A percentile compares a stretch with the other conserved stretches of the same genome.
Evolutionary conservation across 2,113 vertebrate species (phyloP).

Genomic region (Ariopsis seemanni): DNA sequence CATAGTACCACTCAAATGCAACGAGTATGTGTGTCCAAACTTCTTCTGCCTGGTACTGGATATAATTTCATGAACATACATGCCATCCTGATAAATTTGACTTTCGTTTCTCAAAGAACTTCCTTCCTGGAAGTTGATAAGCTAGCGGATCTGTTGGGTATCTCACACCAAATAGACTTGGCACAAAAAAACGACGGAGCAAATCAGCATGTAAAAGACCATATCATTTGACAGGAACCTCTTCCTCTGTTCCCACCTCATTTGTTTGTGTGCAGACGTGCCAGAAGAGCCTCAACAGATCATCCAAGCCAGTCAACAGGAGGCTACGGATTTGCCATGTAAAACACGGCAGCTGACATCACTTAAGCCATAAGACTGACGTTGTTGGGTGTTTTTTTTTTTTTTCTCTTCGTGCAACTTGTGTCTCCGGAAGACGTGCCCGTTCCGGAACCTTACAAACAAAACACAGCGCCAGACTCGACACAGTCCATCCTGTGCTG

Average conservation of each 20-base stretch:
- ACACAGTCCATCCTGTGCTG: slow-evolving; percentile 33
- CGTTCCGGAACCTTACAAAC: slow-evolving; percentile 40
- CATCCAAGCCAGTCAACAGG: slow-evolving; percentile 24
- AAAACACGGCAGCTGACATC: slow-evolving; percentile 46
- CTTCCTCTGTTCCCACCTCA: slow-evolving; percentile 28
- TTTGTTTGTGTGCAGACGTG: slow-evolving; percentile 45
- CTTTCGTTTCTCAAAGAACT: too few species aligned
- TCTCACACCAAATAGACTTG: neutral
- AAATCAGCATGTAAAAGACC: neutral
- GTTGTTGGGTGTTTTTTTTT: too few species aligned
- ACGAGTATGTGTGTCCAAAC: too few species aligned
- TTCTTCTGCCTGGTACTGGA: too few species aligned
- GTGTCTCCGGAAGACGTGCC: slow-evolving; percentile 27
- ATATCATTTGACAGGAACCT: slow-evolving; percentile 33
- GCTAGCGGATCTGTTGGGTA: neutral
- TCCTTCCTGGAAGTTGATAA: neutral
- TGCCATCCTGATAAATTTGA: neutral
- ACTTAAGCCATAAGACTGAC: slow-evolving; percentile 20
- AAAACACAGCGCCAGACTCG: slow-evolving; percentile 29
- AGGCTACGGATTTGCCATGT: slow-evolving; percentile 44
- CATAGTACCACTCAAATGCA: too few species aligned
- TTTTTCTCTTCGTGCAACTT: slow-evolving; percentile 21
- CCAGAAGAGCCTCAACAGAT: slow-evolving; percentile 20
- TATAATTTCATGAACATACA: too few species aligned
- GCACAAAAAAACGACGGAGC: neutral